A percentile compares a stretch with the other conserved stretches of the same genome.
Evolutionary conservation across 1,140 invertebrate genomes (phyloP).

Genomic region (Pteromalus puparum): DNA sequence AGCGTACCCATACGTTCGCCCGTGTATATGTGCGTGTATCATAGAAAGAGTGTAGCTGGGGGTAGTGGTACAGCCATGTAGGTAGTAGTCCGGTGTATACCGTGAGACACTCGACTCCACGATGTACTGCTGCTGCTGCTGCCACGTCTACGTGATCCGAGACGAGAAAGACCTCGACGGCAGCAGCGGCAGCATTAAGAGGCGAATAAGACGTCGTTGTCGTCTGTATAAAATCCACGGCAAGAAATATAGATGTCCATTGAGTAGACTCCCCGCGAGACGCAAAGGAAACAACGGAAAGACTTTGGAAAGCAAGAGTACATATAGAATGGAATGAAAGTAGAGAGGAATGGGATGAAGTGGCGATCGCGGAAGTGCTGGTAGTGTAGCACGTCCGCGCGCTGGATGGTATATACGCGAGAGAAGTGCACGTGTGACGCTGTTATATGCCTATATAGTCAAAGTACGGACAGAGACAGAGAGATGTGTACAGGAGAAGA

Average conservation of each 20-base stretch:
- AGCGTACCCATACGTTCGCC: no score
- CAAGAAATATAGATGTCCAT: not conserved
- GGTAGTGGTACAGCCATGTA: not conserved
- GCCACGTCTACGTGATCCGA: not conserved
- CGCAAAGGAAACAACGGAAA: not conserved
- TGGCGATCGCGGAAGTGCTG: not conserved
- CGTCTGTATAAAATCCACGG: not conserved
- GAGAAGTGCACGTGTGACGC: no score
- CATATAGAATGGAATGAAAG: not conserved
- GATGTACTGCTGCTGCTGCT: not conserved
- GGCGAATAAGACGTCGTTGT: not conserved
- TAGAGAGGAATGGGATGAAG: not conserved
- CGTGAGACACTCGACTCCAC: not conserved
- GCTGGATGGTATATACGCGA: not conserved
- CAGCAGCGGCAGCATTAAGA: not conserved
- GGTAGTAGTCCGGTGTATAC: not conserved
- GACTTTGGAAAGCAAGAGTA: not conserved
- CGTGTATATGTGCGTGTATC: not conserved
- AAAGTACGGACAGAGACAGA: no score
- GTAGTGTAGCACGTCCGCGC: not conserved
- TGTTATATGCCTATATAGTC: no score
- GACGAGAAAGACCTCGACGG: not conserved
- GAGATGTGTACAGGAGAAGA: not conserved
- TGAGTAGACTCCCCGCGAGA: not conserved
- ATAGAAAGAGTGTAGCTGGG: not conserved